These are phyloP conservation scores for Periophthalmus magnuspinnatus DNA, from an alignment of 2,797 vertebrate genomes.

Conservation along the genomic window DNA sequence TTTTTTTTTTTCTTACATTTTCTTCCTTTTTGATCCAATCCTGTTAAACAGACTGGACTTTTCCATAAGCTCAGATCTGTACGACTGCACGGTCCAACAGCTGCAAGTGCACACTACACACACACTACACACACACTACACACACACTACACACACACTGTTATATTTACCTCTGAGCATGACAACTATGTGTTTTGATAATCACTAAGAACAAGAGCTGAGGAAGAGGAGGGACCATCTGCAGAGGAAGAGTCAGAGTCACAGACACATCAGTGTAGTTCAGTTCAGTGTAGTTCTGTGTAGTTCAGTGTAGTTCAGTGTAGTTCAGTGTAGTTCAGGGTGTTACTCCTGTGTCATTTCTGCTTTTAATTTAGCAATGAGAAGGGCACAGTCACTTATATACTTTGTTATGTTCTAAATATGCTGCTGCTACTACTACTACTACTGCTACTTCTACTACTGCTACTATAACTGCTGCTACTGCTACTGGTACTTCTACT, in stretches of 20 bases:
- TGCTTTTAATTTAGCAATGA: constrained; percentile 1
- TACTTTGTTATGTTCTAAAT: neutral
- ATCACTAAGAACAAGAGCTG: constrained; percentile 40
- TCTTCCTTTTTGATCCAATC: constrained; percentile 13
- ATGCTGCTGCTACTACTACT: neutral
- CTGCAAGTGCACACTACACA: constrained; percentile 50
- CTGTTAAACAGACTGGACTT: constrained; percentile 44
- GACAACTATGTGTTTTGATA: constrained; percentile 63
- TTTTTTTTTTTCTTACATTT: constrained; percentile 38
- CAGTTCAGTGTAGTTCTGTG: too few species aligned
- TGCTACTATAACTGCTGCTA: neutral
- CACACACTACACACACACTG: too few species aligned
- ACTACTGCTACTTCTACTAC: neutral
- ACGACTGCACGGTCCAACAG: constrained; percentile 40
- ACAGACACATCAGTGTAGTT: neutral
- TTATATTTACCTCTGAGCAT: constrained; percentile 63
- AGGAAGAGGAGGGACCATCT: constrained; percentile 20
- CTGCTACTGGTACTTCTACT: neutral
- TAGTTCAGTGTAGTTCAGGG: too few species aligned
- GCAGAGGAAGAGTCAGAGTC: constrained; percentile 12
- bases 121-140: too few species aligned
- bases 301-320: too few species aligned
- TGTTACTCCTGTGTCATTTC: neutral
- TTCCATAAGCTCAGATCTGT: constrained; percentile 40
- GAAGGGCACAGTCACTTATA: constrained; percentile 2